These are phyloP conservation scores for Crenuchus spilurus DNA, from an alignment of 2,797 vertebrate species.

Conservation along the genomic window DNA sequence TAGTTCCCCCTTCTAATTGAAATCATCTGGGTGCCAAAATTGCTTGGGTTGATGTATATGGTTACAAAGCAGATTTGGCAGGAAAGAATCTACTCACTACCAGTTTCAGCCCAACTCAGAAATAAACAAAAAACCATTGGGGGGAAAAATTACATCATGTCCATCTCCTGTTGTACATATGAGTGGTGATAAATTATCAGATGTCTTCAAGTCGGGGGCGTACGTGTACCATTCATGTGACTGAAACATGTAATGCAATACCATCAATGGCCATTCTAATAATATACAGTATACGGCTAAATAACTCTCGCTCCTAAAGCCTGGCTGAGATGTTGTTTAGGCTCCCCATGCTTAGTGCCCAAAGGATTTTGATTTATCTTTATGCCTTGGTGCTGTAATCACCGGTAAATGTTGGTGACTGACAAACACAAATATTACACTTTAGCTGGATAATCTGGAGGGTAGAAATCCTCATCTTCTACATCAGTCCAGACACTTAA, in stretches of 20 bases:
- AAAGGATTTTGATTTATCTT: too few species aligned
- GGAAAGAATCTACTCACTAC: neutral
- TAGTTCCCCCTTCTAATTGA: conserved; percentile 32
- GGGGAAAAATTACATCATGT: neutral
- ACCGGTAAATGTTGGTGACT: too few species aligned
- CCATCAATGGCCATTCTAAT: neutral
- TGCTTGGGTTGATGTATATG: conserved; percentile 1
- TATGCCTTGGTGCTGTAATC: too few species aligned
- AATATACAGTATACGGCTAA: neutral
- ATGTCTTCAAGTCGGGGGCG: neutral
- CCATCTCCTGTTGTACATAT: neutral
- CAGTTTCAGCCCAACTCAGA: neutral
- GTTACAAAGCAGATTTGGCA: conserved; percentile 8
- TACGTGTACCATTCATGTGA: conserved; percentile 14
- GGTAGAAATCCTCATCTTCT: neutral
- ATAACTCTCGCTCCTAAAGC: neutral
- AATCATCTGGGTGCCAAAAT: conserved; percentile 25
- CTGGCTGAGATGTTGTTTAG: neutral
- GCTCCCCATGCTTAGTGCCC: too few species aligned
- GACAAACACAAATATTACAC: neutral
- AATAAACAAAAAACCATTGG: neutral
- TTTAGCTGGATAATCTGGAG: neutral
- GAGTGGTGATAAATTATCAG: neutral
- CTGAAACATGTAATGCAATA: neutral
- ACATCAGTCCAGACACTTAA: neutral